Conservation (phyloP, 2,113 vertebrate species). For the Oenanthe melanoleuca region DNA sequence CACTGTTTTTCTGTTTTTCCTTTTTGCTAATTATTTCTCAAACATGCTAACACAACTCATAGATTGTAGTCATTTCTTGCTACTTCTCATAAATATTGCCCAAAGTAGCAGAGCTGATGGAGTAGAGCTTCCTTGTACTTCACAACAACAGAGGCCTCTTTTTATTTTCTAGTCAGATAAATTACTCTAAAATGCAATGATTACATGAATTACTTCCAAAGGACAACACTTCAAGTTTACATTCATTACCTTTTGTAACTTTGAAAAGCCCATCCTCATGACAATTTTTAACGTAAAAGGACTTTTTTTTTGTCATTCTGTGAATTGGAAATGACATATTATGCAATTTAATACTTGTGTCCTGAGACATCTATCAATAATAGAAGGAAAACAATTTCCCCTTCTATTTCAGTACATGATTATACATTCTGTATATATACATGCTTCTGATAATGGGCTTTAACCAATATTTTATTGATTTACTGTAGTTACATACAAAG, state of each 20-base stretch:
- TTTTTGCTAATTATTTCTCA: not conserved
- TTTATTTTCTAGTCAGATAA: not conserved
- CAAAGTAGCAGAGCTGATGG: not conserved
- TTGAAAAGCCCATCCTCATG: not conserved
- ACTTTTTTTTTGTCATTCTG: not conserved
- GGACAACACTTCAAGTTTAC: not conserved
- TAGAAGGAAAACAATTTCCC: not conserved
- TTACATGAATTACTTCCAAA: not conserved
- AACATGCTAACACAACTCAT: accelerated
- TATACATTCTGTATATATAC: not conserved
- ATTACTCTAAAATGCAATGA: not conserved
- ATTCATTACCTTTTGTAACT: not conserved
- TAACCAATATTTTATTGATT: slow-evolving; percentile 10
- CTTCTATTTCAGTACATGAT: not conserved
- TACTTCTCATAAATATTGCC: not conserved
- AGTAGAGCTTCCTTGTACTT: not conserved
- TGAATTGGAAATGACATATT: not conserved
- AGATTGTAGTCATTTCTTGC: not conserved
- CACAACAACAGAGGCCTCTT: not conserved
- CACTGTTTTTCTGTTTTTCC: not conserved
- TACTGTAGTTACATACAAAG: not conserved
- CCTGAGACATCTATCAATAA: not conserved
- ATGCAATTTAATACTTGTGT: not conserved
- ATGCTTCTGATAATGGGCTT: not conserved
- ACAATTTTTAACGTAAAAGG: not conserved